Base-by-base conservation (phyloP, 2,113 vertebrate species). In the Eublepharis macularius region DNA sequence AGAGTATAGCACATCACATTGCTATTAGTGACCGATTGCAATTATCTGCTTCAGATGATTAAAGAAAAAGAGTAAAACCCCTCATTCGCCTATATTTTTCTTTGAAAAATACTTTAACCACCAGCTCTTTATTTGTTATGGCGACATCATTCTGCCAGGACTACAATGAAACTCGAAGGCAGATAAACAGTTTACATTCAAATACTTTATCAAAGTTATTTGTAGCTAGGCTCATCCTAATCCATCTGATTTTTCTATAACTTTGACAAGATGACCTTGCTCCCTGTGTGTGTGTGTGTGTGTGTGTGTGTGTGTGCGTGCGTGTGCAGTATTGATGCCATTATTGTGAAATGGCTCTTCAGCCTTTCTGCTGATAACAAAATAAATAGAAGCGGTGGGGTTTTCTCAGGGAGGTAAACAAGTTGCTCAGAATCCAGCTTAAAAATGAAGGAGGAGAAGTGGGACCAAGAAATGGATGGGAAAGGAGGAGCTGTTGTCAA, bases 151-250 rank as follows among this genome's bases (percentile, higher is more conserved):
- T 92, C 88, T 86, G 60, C 1, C 70, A 83, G 36, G 80, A 87
- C 92, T 93, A 94, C 92, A 94, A 81, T 85, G 84, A 90, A 95
- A 92, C 74, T 41, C 91, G 92, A 88, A 86, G 90, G 81, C 80
- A 95, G 92, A 94, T 84, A 95, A 96, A 95, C 90, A 91, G 92
- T 93, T 95, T 95, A 93, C 91, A 93, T 92, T 91, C 93, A 93
- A 95, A 94, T 91, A 92, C 94, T 94, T 91, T 91, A 94, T 94
- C 94, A 93, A 94, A 96, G 94, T 94, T 94, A 94, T 95, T 95
- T 94, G 92, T 80, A 92, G 86, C 92, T 89, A 86, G 92, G 90
- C 94, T 93, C 92, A 93, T 92, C 88, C 92, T 94, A 95, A 96
- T 94, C 90, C 93, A 94, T 94, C 93, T 95, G 94, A 89, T 94